Evolutionary conservation across 2,113 vertebrate species (phyloP).

Genomic region (Ophiodon elongatus): DNA sequence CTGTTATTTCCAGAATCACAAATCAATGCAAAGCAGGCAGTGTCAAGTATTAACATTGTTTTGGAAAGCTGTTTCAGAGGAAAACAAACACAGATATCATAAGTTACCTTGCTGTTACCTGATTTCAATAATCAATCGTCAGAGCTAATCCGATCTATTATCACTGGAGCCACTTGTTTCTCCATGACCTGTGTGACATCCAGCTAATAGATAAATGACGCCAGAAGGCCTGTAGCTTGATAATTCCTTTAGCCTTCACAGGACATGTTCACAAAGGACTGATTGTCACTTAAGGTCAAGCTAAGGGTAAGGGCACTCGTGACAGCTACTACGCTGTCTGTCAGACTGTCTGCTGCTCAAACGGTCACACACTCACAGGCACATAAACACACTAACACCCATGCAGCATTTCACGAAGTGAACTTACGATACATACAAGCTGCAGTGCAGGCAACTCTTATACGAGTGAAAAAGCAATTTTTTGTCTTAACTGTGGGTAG

Average conservation of each 20-base stretch:
- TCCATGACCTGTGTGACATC: conserved; percentile 58
- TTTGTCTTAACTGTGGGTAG: conserved; percentile 38
- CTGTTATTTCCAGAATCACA: conserved; percentile 19
- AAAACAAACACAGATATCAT: conserved; percentile 24
- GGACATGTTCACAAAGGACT: conserved; percentile 70
- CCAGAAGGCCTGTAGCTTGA: conserved; percentile 58
- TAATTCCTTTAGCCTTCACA: conserved; percentile 73
- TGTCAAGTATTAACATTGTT: not conserved
- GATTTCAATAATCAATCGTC: conserved; percentile 49
- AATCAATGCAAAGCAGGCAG: not conserved
- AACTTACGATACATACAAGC: conserved; percentile 10
- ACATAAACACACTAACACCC: conserved; percentile 7
- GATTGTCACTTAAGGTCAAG: conserved; percentile 76
- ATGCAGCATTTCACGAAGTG: conserved; percentile 11
- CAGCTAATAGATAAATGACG: conserved; percentile 60
- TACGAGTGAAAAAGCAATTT: not conserved
- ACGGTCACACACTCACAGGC: conserved; percentile 25
- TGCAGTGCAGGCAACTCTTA: conserved; percentile 9
- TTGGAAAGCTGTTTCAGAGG: not conserved
- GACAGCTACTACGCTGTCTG: conserved; percentile 48
- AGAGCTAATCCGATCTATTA: conserved; percentile 55
- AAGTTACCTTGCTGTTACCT: conserved; percentile 24
- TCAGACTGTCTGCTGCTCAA: conserved; percentile 46
- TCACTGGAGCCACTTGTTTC: conserved; percentile 63
- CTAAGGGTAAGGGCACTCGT: conserved; percentile 62